Base-by-base conservation (phyloP, 2,113 vertebrate species). In the Anser brachyrhynchus region DNA sequence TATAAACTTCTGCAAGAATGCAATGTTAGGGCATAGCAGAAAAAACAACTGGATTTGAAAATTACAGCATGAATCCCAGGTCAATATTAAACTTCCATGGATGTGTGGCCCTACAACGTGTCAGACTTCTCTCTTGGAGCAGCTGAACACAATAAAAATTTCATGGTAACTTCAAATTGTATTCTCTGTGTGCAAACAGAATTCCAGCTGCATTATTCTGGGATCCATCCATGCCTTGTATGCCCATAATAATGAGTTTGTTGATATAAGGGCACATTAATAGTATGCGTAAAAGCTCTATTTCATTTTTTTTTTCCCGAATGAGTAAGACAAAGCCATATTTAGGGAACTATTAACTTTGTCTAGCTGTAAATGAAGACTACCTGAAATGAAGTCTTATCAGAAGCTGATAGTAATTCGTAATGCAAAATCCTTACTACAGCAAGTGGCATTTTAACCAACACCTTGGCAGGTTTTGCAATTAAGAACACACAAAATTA, bases 401-500 rank as follows among this genome's bases (percentile, higher is more conserved):
- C 41, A 73, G 62, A 76, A 11, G 46, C 1, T 64, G 90, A 78
- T 41, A 31, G 41, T 25, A 73, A 75, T 10, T 6, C 43, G 54
- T 26, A 79, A 71, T 83, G 82, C 75, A 82, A 94, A 94, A 77
- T 85, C 87, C 82, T 88, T 82, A 14, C 37, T 39, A 64, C 22
- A 58, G 65, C 37, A 76, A 76, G 41, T 2, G 28, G n/a, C 6
- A n/a, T 20, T 72, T 41, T 81, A 54, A n/a, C 8, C 44, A 57
- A 35, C 58, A 46, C 33, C 9, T 11, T 19, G 23, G 51, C 0
- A 0, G 59, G 49, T 61, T 72, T 64, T 80, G 83, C 66, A 89
- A 70, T 76, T 72, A 93, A 87, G 55, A 71, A 84, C 66, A 95
- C 87, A 94, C 92, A 83, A 89, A 77, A 62, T 70, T 84, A 65